These are phyloP conservation scores for Brachynemurus nebulosus DNA, from an alignment of 2,888 invertebrate species.

Conservation along the genomic window DNA sequence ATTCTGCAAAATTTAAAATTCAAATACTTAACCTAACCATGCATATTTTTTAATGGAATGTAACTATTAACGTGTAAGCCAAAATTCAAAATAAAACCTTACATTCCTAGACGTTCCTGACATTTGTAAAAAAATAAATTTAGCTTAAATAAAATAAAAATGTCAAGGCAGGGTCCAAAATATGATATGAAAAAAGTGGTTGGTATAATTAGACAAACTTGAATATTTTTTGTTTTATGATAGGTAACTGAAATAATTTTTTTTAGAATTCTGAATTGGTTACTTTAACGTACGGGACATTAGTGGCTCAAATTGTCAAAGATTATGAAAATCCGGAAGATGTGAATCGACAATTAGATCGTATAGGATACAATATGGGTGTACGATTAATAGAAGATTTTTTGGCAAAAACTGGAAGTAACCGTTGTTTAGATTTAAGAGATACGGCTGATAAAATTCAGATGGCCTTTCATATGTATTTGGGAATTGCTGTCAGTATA, in stretches of 20 bases:
- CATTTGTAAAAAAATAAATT: neutral
- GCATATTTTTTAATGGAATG: too few relatives aligned
- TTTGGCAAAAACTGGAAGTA: conserved; percentile 77
- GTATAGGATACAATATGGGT: conserved; percentile 97
- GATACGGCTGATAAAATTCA: conserved; percentile 95
- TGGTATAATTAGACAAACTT: conserved; percentile 26
- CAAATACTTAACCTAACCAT: too few relatives aligned
- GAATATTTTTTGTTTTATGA: conserved; percentile 7
- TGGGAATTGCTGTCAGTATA: conserved; percentile 85
- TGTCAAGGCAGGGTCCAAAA: conserved; percentile 57
- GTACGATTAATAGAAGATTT: conserved; percentile 96
- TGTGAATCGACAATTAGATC: conserved; percentile 91
- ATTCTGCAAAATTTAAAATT: too few relatives aligned
- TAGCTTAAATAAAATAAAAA: conserved; percentile 22
- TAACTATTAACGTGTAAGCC: too few relatives aligned
- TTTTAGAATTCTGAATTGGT: conserved; percentile 89
- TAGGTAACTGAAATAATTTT: conserved; percentile 12
- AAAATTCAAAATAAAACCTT: too few relatives aligned
- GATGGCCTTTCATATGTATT: conserved; percentile 66
- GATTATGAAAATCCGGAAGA: conserved; percentile 95
- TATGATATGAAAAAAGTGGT: conserved; percentile 69
- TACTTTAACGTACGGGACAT: conserved; percentile 92
- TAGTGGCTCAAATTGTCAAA: conserved; percentile 92
- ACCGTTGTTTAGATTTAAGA: conserved; percentile 85
- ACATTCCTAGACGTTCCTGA: too few relatives aligned